Base-by-base conservation (phyloP, 1,140 invertebrate species). In the Pectinophora gossypiella region DNA sequence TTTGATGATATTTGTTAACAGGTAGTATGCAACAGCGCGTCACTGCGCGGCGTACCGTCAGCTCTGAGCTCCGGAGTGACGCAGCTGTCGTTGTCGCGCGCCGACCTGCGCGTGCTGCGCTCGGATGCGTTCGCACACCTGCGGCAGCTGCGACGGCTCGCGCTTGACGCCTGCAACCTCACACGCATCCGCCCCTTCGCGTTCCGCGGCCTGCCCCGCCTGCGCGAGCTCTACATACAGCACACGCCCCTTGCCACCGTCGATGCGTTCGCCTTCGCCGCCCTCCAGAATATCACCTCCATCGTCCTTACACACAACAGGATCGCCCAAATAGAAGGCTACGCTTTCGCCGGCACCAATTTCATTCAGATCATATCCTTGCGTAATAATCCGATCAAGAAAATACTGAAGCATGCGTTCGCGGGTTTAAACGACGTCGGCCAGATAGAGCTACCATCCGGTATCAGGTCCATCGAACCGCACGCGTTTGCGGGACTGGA, bases 21-120 rank as follows among this genome's bases (percentile, higher is more conserved):
- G 95, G 94, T 95, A 44, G 90, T 95, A 58, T 96, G 95, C 89
- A 95, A 96, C 88, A 95, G 94, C 48, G 94, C 94, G 51, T 92
- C 92, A 22, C 83, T 95, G 54, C 90, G 90, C 38, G 93, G 94
- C 62, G 94, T 96, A 45, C 95, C 95, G 20, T 89, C 93, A 15
- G 89, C 91, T 36, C 82, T 96, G 45, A 93, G 94, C 7, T 65
- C 90, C 0, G 92, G 91, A 19, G 93, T 96, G 43, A 94, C 95
- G 76, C 94, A 96, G 68, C 78, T 96, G 44, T 95, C 94, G 0
- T 71, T 96, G 46, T 94, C 94, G 27, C 94, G 95, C 69, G 95
- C 95, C 78, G 91, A 95, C 72, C 92, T 96, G 59, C 91, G 91
- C 12, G 81, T 93, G 36, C 93, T 96, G 56, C 92, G 92, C 64